phyloP scores from a whole-genome alignment of 2,888 invertebrate species.

The Mimas tiliae region DNA sequence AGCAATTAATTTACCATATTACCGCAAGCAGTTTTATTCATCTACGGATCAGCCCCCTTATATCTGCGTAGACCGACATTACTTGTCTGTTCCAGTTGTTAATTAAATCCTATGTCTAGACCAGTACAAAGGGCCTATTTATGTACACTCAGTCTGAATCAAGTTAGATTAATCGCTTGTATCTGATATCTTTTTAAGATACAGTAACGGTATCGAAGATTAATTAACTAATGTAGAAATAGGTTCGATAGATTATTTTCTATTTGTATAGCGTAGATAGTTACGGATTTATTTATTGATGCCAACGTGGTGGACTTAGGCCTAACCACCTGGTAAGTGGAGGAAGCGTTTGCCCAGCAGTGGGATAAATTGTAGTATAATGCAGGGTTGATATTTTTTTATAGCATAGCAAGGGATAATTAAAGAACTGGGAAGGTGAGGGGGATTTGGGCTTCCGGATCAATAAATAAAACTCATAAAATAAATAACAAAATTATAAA shows the following conservation, averaged over 20 bases:
- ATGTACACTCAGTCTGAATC: background rate
- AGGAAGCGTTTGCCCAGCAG: too few species aligned
- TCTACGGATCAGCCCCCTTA: background rate
- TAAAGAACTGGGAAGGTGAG: too few species aligned
- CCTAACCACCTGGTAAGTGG: too few species aligned
- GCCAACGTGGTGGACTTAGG: too few species aligned
- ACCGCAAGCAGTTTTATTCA: background rate
- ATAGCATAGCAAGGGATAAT: too few species aligned
- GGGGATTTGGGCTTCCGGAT: too few species aligned
- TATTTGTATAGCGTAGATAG: too few species aligned
- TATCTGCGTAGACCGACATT: background rate
- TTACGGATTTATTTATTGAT: too few species aligned
- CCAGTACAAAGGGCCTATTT: background rate
- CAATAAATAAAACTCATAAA: too few species aligned
- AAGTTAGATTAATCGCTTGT: background rate
- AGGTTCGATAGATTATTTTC: background rate
- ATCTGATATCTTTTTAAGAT: background rate
- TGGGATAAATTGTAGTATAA: too few species aligned
- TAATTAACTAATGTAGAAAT: background rate
- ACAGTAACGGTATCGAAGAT: background rate
- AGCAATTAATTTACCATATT: too few species aligned
- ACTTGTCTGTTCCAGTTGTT: background rate
- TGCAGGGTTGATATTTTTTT: too few species aligned
- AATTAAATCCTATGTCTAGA: slow-evolving; percentile 7
- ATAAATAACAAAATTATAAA: background rate